Evolutionary conservation across 2,888 invertebrate species (phyloP), one percentile per base, ranked within the genome.

Genomic region (Cerceris rybyensis): DNA sequence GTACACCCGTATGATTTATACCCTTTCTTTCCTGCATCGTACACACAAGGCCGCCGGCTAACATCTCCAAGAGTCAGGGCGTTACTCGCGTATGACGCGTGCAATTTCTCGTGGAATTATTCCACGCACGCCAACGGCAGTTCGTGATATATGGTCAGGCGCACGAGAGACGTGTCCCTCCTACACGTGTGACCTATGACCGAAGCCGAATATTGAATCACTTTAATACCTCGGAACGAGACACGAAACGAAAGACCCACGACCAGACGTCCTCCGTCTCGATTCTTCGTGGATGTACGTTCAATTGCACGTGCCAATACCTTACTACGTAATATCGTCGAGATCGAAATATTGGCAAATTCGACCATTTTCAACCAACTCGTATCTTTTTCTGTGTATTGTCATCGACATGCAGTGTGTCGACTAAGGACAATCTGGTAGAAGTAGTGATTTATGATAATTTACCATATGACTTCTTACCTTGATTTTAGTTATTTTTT

Each of bases 151-250:
- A 88, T 75, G 88, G 83, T 70, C 79, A 73, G 74, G 55, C 83
- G 80, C 73, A 77, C 78, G 76, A 82, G 80, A 85, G 86, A 86
- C 82, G 79, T 79, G 87, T 85, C 67, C 85, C 88, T 81, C 88
- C 88, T 87, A 89, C 88, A 84, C 85, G 82, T 65, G 63, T 83
- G 86, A 88, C 87, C 87, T 76, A 61, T 81, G 80, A 85, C 87
- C 83, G 69, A 70, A 65, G 72, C 87, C 88, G 88, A 89, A 88
- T 89, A 89, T 89, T 87, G 85, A 88, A 89, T 88, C 86, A 84
- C 80, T 87, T 86, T 83, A 88, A 88, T 88, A 86, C 80, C 86
- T 83, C 78, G 64, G 75, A 81, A 75, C 80, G 81, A 82, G 86
- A 84, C 79, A 83, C 80, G 81, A 64, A 82, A 17, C 43, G 49